Percentiles rank a stretch among this genome's conserved stretches.
Evolutionary conservation across 2,888 invertebrate genomes (phyloP).

Genomic region (Drosophila meridionalis): DNA sequence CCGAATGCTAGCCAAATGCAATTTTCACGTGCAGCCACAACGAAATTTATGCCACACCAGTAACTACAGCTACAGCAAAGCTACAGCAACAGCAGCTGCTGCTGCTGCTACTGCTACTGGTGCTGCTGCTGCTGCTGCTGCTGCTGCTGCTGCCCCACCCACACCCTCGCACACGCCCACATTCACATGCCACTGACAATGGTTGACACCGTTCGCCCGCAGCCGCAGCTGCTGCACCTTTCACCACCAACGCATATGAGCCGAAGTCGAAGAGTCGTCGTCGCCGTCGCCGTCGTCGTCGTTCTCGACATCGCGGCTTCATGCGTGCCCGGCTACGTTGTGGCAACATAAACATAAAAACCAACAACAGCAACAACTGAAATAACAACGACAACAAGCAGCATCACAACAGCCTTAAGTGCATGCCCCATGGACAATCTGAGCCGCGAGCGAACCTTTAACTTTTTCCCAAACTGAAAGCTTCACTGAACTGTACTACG

Average conservation of each 20-base stretch:
- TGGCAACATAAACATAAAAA: conserved; percentile 78
- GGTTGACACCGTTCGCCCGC: conserved; percentile 62
- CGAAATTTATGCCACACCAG: conserved; percentile 80
- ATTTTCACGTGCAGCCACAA: conserved; percentile 81
- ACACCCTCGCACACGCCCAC: conserved; percentile 6
- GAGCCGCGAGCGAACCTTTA: conserved; percentile 5
- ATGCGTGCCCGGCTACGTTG: conserved; percentile 71
- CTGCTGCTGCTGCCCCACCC: neutral
- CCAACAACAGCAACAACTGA: conserved; percentile 47
- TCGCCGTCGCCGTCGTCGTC: conserved; percentile 13
- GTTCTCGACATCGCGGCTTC: conserved; percentile 48
- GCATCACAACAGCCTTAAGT: conserved; percentile 14
- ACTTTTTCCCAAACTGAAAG: neutral
- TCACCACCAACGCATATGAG: conserved; percentile 49
- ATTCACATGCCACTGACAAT: conserved; percentile 60
- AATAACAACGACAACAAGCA: conserved; percentile 34
- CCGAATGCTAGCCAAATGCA: conserved; percentile 75
- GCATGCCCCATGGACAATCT: conserved; percentile 45
- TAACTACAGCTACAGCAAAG: conserved; percentile 56
- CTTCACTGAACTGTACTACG: neutral
- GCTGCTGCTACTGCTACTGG: neutral
- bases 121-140: neutral
- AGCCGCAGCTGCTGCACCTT: conserved; percentile 44
- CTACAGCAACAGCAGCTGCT: conserved; percentile 18
- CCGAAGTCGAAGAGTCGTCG: conserved; percentile 32